Evolutionary conservation across 2,113 vertebrate genomes (phyloP).

Genomic region (Penelope pileata): DNA sequence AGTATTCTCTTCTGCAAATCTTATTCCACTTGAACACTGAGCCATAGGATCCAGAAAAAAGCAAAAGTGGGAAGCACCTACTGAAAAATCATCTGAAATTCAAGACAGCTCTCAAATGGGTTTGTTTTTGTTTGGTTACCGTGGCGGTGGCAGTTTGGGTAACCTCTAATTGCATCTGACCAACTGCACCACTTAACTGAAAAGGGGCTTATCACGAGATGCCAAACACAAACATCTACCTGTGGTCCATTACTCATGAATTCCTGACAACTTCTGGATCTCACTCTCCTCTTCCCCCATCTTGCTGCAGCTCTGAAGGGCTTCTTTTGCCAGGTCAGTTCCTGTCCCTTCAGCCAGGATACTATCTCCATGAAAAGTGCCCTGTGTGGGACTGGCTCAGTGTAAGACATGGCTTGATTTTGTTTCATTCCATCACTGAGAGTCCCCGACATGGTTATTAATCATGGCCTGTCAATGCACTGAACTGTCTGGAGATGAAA

Average conservation of each 20-base stretch:
- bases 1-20: neutral
- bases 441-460: conserved; percentile 27
- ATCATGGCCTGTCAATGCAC: conserved; percentile 36
- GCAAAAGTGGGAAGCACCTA: neutral
- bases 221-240: neutral
- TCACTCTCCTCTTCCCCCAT: neutral
- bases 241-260: neutral
- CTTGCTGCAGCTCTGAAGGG: neutral
- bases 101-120: neutral
- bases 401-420: neutral
- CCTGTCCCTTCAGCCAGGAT: neutral
- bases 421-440: neutral
- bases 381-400: neutral
- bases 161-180: neutral
- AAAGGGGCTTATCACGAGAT: neutral
- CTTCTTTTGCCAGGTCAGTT: neutral
- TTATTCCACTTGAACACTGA: neutral
- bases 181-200: neutral
- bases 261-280: neutral
- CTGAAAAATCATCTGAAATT: neutral
- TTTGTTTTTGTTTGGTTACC: neutral
- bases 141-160: neutral
- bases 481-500: conserved; percentile 38
- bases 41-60: neutral
- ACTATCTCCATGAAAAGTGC: neutral